Base-by-base conservation (phyloP, 2,888 invertebrate species). In the Luperina nickerlii region DNA sequence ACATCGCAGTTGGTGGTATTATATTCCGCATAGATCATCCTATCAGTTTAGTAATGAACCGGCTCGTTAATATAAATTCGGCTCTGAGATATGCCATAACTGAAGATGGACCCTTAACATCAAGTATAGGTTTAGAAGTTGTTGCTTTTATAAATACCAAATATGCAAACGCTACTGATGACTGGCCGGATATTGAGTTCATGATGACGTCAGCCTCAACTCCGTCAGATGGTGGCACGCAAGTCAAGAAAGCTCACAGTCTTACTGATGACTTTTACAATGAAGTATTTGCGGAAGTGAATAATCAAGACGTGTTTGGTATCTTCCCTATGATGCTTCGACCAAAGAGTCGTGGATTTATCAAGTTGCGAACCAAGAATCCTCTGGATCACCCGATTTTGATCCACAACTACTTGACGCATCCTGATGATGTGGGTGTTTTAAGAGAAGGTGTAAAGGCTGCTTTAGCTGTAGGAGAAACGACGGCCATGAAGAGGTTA, bases 121-220 rank as follows among this genome's bases (percentile, higher is more conserved):
- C 99, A 0, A 98, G 98, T 90, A 97, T 99, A 45, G 99, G 99
- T 0, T 96, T 99, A 79, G 99, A 99, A 95, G 98, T 98, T 0
- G 98, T 98, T 0, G 99, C 98, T 0, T 99, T 99, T 92, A 98
- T 99, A 75, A 98, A 98, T 51, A 99, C 99, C 0, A 99, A 99
- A 94, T 99, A 98, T 92, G 98, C 98, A 0, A 99, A 99, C 92
- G 97, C 98, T 76, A 97, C 98, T 0, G 98, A 99, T 78, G 99
- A 99, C 93, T 99, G 98, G 98, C 99, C 99, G 0, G 99, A 99
- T 91, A 98, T 99, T 84, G 98, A 99, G 92, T 98, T 99, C 91
- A 99, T 99, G 98, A 96, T 99, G 95, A 98, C 98, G 0, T 98
- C 98, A 48, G 97, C 98, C 0, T 98, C 98, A 0, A 98, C 98